phyloP scores from a whole-genome alignment of 2,797 vertebrate species.

The Phalanger gymnotis region DNA sequence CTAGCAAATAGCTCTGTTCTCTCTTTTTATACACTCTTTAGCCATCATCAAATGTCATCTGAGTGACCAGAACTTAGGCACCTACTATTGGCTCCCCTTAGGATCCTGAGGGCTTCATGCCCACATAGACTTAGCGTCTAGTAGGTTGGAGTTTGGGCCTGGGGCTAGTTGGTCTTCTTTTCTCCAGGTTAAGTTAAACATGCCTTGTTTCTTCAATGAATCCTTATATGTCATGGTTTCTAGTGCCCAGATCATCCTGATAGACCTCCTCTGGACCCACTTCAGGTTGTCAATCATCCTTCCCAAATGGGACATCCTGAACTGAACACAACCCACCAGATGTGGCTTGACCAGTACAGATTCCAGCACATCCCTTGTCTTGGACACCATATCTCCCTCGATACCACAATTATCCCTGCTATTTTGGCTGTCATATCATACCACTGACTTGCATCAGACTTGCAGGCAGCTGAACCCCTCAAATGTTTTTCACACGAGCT shows the following conservation, averaged over 20 bases:
- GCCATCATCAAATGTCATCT: no score
- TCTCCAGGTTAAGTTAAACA: background rate
- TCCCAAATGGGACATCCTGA: background rate
- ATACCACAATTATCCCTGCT: background rate
- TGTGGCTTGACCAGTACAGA: background rate
- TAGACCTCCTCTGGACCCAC: background rate
- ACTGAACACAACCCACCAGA: background rate
- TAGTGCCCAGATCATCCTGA: background rate
- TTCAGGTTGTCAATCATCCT: background rate
- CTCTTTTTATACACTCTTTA: no score
- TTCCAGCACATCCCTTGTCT: background rate
- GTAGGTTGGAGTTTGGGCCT: no score
- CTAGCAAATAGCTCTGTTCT: no score
- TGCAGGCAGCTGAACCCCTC: background rate
- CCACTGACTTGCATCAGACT: background rate
- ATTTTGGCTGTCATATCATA: background rate
- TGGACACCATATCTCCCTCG: background rate
- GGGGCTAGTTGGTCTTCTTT: background rate
- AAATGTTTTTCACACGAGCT: background rate
- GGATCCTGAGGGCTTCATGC: no score
- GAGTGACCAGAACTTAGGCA: no score
- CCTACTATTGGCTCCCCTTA: no score
- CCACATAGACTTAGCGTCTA: no score
- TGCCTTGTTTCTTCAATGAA: background rate
- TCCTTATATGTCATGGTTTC: background rate